A percentile compares a stretch with the other conserved stretches of the same genome.
These are phyloP conservation scores for Notarius quadriscutis DNA, from an alignment of 2,113 vertebrate genomes.

Conservation along the genomic window DNA sequence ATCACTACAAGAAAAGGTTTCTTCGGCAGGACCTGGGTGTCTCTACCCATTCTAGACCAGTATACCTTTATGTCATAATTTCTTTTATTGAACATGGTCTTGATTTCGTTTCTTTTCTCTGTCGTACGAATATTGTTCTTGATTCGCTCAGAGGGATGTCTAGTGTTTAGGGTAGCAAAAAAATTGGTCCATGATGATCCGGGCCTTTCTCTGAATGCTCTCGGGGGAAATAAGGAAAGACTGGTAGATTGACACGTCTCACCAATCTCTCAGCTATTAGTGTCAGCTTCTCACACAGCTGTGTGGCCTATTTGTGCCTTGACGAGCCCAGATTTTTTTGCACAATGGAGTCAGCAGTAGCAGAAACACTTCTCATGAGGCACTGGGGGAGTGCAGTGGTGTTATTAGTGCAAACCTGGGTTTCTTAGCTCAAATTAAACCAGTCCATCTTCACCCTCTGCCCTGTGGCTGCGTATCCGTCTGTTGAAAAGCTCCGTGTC, in stretches of 20 bases:
- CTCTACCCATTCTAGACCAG: slow-evolving; percentile 1
- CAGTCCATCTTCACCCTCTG: slow-evolving; percentile 44
- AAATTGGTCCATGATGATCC: slow-evolving; percentile 41
- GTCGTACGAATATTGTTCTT: slow-evolving; percentile 14
- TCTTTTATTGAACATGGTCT: slow-evolving; percentile 49
- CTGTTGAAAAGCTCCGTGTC: neutral
- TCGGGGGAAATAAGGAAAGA: slow-evolving; percentile 25
- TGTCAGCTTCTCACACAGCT: slow-evolving; percentile 33
- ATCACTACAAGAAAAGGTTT: slow-evolving; percentile 20
- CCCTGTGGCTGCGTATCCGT: slow-evolving; percentile 30
- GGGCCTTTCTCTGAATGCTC: slow-evolving; percentile 13
- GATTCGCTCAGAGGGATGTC: slow-evolving; percentile 14
- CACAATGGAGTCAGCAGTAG: slow-evolving; percentile 3
- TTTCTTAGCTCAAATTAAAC: slow-evolving; percentile 55
- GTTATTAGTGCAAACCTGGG: slow-evolving; percentile 41
- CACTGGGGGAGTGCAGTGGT: neutral
- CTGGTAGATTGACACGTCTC: neutral
- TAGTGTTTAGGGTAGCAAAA: slow-evolving; percentile 28
- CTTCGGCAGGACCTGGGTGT: neutral
- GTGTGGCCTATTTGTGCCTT: slow-evolving; percentile 2
- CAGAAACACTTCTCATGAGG: slow-evolving; percentile 21
- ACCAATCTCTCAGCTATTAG: slow-evolving; percentile 39
- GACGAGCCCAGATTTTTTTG: neutral
- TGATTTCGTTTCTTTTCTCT: slow-evolving; percentile 38
- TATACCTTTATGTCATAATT: slow-evolving; percentile 15